Conservation (phyloP, 2,113 vertebrate genomes). For the Ciconia maguari region DNA sequence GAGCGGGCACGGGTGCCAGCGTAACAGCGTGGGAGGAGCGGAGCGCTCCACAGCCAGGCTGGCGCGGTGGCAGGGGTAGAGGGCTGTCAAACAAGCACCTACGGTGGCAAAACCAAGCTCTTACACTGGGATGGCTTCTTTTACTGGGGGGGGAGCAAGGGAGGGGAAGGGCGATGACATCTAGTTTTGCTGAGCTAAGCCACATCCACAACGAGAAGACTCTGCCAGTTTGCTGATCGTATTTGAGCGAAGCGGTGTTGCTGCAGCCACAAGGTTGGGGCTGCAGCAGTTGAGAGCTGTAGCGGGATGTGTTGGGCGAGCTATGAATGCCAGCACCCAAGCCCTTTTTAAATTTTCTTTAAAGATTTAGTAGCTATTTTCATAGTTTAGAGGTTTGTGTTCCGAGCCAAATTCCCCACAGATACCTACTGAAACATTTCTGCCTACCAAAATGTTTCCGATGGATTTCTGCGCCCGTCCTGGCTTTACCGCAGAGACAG, state of each 20-base stretch:
- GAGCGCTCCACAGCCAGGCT: not conserved
- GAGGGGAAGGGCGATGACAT: fast-evolving
- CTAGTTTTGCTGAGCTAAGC: not conserved
- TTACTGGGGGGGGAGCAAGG: fast-evolving
- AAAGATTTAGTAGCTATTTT: not conserved
- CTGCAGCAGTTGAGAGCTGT: not conserved
- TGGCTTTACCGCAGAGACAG: not conserved
- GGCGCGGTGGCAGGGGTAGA: fast-evolving
- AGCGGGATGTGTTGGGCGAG: not conserved
- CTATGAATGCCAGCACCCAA: not conserved
- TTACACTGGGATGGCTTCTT: not conserved
- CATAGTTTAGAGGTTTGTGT: not conserved
- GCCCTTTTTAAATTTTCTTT: not conserved
- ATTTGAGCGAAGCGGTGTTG: fast-evolving
- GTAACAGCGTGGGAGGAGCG: not conserved
- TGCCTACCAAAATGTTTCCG: not conserved
- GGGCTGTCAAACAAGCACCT: not conserved
- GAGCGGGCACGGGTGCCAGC: not conserved
- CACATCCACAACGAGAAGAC: fast-evolving
- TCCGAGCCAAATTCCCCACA: not conserved
- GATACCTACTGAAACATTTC: not conserved
- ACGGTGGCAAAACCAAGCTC: not conserved
- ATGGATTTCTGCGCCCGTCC: not conserved
- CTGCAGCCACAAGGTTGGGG: not conserved
- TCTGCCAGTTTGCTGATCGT: fast-evolving